Evolutionary conservation across 2,797 vertebrate species (phyloP).

Genomic region (Xenops minutus): DNA sequence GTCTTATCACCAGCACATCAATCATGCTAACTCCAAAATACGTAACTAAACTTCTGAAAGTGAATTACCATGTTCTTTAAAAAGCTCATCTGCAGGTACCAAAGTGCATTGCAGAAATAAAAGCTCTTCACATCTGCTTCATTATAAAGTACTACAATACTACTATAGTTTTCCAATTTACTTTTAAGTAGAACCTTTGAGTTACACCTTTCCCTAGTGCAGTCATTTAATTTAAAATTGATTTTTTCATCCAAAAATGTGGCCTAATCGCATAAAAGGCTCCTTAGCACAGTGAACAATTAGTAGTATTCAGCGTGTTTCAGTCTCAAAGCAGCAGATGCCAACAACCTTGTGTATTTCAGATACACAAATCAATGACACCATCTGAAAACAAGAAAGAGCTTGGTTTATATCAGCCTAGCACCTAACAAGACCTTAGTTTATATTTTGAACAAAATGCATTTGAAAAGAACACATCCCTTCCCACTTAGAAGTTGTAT

Average conservation of each 20-base stretch:
- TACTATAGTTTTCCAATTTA: background rate
- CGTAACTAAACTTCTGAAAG: background rate
- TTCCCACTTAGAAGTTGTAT: background rate
- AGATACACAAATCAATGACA: background rate
- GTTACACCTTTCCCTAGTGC: background rate
- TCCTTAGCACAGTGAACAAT: conserved; percentile 17
- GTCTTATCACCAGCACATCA: background rate
- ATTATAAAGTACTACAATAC: background rate
- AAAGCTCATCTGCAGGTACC: background rate
- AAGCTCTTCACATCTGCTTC: background rate
- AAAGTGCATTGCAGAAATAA: background rate
- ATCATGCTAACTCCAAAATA: background rate
- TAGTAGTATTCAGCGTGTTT: background rate
- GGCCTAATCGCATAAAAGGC: conserved; percentile 39
- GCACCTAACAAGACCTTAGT: background rate
- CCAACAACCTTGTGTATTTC: conserved; percentile 18
- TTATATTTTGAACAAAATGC: background rate
- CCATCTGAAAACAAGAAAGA: background rate
- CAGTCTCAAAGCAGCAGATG: conserved; percentile 4
- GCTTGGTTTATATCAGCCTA: background rate
- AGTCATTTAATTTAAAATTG: conserved; percentile 56
- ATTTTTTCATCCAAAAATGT: conserved; percentile 52
- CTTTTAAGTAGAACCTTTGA: conserved; percentile 14
- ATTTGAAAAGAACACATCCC: background rate
- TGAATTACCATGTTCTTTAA: background rate